phyloP scores from a whole-genome alignment of 2,888 invertebrate genomes.

The Hemistola chrysoprasaria region DNA sequence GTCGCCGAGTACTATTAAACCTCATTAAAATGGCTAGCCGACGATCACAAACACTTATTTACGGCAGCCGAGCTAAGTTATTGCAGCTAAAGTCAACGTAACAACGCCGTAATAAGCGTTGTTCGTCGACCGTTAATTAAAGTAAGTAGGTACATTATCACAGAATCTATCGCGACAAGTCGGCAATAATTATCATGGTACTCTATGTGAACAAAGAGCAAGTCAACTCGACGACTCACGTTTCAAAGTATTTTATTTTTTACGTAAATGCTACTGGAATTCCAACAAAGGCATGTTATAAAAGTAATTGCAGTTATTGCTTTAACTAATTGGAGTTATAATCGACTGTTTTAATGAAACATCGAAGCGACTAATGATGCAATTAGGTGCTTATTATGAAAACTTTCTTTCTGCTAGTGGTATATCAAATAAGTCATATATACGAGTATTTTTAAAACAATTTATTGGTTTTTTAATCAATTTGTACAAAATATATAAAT shows the following conservation, averaged over 20 bases:
- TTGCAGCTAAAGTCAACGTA: conserved; percentile 57
- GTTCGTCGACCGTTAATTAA: conserved; percentile 64
- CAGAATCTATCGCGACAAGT: conserved; percentile 49
- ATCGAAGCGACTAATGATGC: too few species aligned
- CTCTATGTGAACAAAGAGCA: conserved; percentile 26
- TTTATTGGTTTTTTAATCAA: too few species aligned
- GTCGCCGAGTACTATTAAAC: conserved; percentile 57
- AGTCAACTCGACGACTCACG: conserved; percentile 12
- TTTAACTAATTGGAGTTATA: conserved; percentile 11
- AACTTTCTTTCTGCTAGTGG: too few species aligned
- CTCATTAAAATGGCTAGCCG: conserved; percentile 71
- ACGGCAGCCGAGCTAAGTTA: conserved; percentile 56
- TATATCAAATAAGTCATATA: too few species aligned
- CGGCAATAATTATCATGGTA: conserved; percentile 42
- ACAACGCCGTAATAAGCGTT: conserved; percentile 59
- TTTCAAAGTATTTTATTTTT: conserved; percentile 3
- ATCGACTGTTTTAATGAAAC: conserved; percentile 4
- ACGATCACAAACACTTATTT: conserved; percentile 70
- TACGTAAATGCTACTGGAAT: background rate
- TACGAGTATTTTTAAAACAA: background rate
- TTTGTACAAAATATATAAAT: too few species aligned
- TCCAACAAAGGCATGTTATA: background rate
- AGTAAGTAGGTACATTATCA: conserved; percentile 67
- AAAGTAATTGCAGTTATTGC: conserved; percentile 11
- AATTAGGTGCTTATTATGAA: too few species aligned